Evolutionary conservation across 1,140 invertebrate species (phyloP), one percentile per base, ranked within the genome.

Genomic region (Atta cephalotes): DNA sequence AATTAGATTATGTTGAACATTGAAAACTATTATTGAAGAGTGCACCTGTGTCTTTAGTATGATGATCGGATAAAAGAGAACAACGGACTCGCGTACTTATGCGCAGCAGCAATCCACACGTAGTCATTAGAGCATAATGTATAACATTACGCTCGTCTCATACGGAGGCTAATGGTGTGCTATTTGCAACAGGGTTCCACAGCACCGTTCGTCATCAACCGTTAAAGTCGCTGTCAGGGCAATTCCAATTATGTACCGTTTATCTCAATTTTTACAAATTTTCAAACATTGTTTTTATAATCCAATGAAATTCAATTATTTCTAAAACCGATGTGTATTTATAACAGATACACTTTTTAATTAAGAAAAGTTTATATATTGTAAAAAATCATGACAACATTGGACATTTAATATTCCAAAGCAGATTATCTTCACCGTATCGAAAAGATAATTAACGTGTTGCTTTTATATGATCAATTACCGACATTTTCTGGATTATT

Each of bases 81-180:
- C 88, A 90, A 92, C 87, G 81, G 85, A 25, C 82, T 66, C 72
- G 68, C 35, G 71, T 88, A 71, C 88, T 81, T 86, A 80, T 85
- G 81, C 70, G 85, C 91, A 49, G 88, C 80, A 80, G 91, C 91
- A 82, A 82, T 82, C 87, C 88, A 45, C 60, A 92, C 88, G 89
- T 91, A 74, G 74, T 85, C 90, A 92, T 92, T 91, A 92, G 70
- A 77, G 63, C 77, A 65, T 92, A 92, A 92, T 92, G 87, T 92
- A 91, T 92, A 91, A 90, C 91, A 92, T 92, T 92, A 92, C 84
- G 63, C 56, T 31, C 80, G 77, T 78, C 85, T 88, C 89, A 80
- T 87, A 91, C 88, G 68, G 88, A 66, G 90, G 86, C 76, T 92
- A 92, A 92, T 92, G 87, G 84, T 78, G 87, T 63, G 84, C 71